Base-by-base conservation (phyloP, 2,113 vertebrate genomes). In the Megaceryle torquata region DNA sequence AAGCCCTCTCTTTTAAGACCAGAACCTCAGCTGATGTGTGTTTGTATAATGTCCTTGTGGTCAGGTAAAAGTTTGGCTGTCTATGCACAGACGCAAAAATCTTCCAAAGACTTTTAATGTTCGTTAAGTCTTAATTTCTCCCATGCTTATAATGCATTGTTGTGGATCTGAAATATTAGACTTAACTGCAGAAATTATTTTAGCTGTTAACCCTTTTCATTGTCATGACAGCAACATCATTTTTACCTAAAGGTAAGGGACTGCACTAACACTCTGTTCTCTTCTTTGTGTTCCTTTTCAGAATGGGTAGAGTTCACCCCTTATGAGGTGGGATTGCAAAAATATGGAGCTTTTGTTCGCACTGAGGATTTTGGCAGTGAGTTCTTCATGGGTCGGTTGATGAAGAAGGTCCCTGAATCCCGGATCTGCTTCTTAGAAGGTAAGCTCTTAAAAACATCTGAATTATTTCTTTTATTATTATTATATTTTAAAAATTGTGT, bases 251-350 rank as follows among this genome's bases (percentile, higher is more conserved):
- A 83, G 64, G 20, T 50, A 50, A 72, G 41, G 4, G 14, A 5
- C 8, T 63, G 8, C 19, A 20, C 15, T 43, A 28, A 39, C 89
- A 37, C 10, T 5, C 17, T 51, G 4, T 46, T 89, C 56, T 83
- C 50, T 61, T 81, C 46, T 37, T 71, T 70, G 19, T 43, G 14
- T 29, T 75, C 56, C 29, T 81, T 20, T 51, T 59, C 80, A 99
- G 99, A 99, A 89, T 99, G 98, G 98, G 98, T 98, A 35, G 99
- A 99, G 88, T 99, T 99, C 87, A 98, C 98, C 4, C 99, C 99
- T 25, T 99, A 98, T 6, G 99, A 99, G 81, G 98, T 99, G 31
- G 99, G 99, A 65, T 76, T 99, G 46, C 97, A 97, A 84, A 99
- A 99, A 95, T 99, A 99, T 0, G 99, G 99, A 15, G 98, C 96